Evolutionary conservation across 2,888 invertebrate genomes (phyloP).

Genomic region (Aelia acuminata): DNA sequence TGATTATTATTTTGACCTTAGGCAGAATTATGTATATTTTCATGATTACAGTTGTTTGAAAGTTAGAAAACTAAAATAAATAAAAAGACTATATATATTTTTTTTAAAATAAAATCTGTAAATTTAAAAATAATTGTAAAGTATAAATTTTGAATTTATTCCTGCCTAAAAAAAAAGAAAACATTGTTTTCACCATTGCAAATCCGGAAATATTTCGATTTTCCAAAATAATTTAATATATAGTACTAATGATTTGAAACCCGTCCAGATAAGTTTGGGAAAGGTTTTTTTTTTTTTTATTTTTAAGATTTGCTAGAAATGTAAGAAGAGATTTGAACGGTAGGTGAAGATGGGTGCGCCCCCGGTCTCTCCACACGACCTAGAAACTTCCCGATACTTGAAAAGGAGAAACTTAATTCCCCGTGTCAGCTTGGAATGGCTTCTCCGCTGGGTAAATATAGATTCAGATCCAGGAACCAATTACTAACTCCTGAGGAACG

Average conservation of each 20-base stretch:
- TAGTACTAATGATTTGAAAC: no score
- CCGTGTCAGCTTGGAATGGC: background rate
- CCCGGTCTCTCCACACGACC: conserved; percentile 32
- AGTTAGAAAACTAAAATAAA: no score
- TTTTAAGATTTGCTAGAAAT: background rate
- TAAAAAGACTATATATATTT: no score
- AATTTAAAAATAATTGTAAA: background rate
- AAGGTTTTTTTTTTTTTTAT: no score
- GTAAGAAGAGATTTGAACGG: background rate
- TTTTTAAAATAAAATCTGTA: no score
- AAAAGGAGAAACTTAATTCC: conserved; percentile 41
- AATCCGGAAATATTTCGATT: no score
- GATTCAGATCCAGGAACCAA: background rate
- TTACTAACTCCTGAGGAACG: background rate
- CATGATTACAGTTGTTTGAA: no score
- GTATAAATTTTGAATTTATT: background rate
- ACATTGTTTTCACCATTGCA: background rate
- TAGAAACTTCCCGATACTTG: conserved; percentile 43
- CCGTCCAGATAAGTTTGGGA: no score
- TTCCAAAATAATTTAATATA: no score
- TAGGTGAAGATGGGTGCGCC: background rate
- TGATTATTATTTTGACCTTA: no score
- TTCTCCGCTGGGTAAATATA: background rate
- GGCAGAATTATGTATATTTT: no score
- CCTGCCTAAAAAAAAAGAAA: background rate